Conservation (phyloP, 2,888 invertebrate species). For the Chloroclystis v-ata region DNA sequence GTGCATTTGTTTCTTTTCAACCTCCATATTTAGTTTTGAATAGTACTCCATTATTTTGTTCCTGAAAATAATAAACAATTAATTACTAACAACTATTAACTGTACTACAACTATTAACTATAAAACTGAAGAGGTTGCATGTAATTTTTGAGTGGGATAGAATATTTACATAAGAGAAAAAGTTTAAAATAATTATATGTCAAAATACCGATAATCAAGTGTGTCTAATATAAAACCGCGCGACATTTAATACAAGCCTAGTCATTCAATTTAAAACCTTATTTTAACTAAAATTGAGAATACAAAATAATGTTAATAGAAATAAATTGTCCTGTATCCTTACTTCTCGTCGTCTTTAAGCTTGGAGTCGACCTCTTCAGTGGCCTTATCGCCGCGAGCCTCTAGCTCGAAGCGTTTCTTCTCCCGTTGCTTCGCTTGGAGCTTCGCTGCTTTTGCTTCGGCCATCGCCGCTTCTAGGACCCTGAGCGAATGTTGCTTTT, state of each 20-base stretch:
- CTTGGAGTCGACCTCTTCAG: slow-evolving; percentile 61
- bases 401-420: slow-evolving; percentile 45
- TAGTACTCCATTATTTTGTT: slow-evolving; percentile 81
- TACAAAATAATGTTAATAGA: background rate
- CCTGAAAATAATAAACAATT: slow-evolving; percentile 50
- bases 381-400: slow-evolving; percentile 46
- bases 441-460: slow-evolving; percentile 62
- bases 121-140: too few relatives aligned
- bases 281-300: too few relatives aligned
- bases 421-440: slow-evolving; percentile 50
- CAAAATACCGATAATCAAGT: too few relatives aligned
- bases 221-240: too few relatives aligned
- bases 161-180: too few relatives aligned
- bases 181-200: too few relatives aligned
- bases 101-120: too few relatives aligned
- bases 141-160: too few relatives aligned
- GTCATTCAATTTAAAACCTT: too few relatives aligned
- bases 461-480: slow-evolving; percentile 70
- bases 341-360: slow-evolving; percentile 63
- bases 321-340: background rate
- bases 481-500: slow-evolving; percentile 66
- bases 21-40: slow-evolving; percentile 78
- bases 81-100: background rate
- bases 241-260: too few relatives aligned
- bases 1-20: slow-evolving; percentile 75